Evolutionary conservation across 2,113 vertebrate genomes (phyloP), one percentile per base, ranked within the genome.

Genomic region (Aphelocoma coerulescens): DNA sequence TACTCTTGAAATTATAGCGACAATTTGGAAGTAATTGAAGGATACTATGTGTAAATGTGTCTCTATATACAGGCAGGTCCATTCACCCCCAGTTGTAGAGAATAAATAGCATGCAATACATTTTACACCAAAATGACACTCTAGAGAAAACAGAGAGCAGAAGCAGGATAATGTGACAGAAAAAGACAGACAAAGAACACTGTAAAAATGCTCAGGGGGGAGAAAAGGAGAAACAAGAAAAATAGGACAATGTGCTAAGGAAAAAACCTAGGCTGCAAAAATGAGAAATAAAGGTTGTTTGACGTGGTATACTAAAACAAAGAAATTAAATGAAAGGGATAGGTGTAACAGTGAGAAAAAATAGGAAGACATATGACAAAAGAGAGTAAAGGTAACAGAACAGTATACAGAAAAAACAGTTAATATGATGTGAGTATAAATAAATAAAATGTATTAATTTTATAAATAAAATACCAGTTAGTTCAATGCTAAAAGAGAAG

Each of bases 121-220:
- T 87, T 94, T 97, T 88, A 96, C 95, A 83, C 26, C 66, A 81
- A 86, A 97, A 96, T 95, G 82, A 91, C 58, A 95, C 92, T 78
- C 43, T 51, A 82, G 76, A 91, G 85, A 91, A 95, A 89, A 80
- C 30, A 62, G 52, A 86, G 91, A 91, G 75, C 35, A 95, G 54
- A 76, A 91, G 30, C 75, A 68, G 61, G 27, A 87, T 81, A 95
- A 94, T 79, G n/a, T 95, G 94, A 91, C 93, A 93, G 92, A 74
- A 93, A 95, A 96, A 97, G 85, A 49, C 85, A 96, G 80, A 85
- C 52, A 92, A 92, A 96, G 91, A 89, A 90, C 86, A 88, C 21
- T 22, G 26, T 63, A 77, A 93, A 94, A 84, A 93, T 85, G 72
- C 33, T 69, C 13, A 3, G 48, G 10, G 35, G 69, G 59, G 15